Base-by-base conservation (phyloP, 2,113 vertebrate genomes). In the Vicugna pacos region DNA sequence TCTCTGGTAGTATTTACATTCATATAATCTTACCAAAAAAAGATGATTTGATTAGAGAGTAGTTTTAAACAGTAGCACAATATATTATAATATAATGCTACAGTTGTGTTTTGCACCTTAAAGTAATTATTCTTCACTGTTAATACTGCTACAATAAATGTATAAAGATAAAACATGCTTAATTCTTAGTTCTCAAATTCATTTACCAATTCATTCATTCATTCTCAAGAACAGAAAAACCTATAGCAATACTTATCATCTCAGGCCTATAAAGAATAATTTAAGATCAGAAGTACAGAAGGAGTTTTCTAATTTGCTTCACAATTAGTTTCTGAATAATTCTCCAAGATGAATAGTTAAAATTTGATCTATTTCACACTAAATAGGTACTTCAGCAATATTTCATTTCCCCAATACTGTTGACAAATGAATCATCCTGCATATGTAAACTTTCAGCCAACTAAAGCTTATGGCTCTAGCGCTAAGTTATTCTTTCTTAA, bases 231-330 rank as follows among this genome's bases (percentile, higher is more conserved):
- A 67, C 17, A 89, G 56, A 64, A 92, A 89, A 88, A 30, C 13
- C 67, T 88, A 70, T 2, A 81, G 64, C 32, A 69, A 91, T 72
- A 92, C 38, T 20, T 20, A 10, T 82, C 50, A 94, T 48, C 30
- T 93, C 42, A 70, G 35, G 35, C 62, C 26, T 95, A 90, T 10
- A 72, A 95, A 84, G 12, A 80, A 60, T 48, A 81, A 94, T 72
- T 91, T 73, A 89, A 79, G 16, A 62, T 67, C 35, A 48, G 22
- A 92, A 35, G 46, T 56, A 94, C 3, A 83, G 7, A 89, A 35
- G 48, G 10, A 56, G 28, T 92, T 97, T 89, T 80, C 77, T 67
- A 84, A 92, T 91, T 79, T 81, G 30, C 76, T 96, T 94, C 81
- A 58, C 79, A 95, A 93, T 85, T 60, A 85, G 42, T 56, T 77